Percentiles rank a stretch among this genome's conserved stretches.
phyloP scores from a whole-genome alignment of 92 coral and sea anemone genomes.

The Desmophyllum pertusum region DNA sequence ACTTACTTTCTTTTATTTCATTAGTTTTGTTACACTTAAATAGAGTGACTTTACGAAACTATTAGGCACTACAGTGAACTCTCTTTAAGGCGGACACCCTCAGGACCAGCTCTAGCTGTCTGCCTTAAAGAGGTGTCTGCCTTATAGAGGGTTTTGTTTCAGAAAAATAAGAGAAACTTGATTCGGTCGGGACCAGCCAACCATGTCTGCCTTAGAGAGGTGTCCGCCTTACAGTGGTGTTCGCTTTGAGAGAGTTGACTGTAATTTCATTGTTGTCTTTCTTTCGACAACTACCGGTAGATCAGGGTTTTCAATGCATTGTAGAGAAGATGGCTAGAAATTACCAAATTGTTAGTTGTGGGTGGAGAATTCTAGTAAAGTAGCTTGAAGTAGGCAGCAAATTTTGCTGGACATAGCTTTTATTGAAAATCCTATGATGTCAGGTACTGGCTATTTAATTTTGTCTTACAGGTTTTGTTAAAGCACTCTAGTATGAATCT shows the following conservation, averaged over 20 bases:
- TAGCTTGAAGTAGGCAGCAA: neutral
- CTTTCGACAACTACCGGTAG: neutral
- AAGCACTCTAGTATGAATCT: neutral
- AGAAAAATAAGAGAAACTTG: no score
- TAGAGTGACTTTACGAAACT: neutral
- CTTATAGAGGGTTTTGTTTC: no score
- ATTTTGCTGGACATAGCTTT: neutral
- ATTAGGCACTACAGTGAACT: no score
- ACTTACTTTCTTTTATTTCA: neutral
- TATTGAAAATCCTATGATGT: neutral
- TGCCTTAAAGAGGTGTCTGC: no score
- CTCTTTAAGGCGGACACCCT: no score
- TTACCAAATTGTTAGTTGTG: neutral
- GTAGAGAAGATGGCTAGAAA: neutral
- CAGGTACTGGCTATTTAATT: neutral
- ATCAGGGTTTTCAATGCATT: neutral
- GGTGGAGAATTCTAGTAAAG: neutral
- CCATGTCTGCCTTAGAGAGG: no score
- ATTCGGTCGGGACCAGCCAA: no score
- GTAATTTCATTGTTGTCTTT: neutral
- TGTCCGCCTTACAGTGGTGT: no score
- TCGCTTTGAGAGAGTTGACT: no score
- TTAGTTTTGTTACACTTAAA: neutral
- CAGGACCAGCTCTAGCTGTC: no score
- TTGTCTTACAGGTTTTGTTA: neutral